Evolutionary conservation across 2,888 invertebrate genomes (phyloP), one percentile per base, ranked within the genome.

Genomic region (Campoplex capitator): DNA sequence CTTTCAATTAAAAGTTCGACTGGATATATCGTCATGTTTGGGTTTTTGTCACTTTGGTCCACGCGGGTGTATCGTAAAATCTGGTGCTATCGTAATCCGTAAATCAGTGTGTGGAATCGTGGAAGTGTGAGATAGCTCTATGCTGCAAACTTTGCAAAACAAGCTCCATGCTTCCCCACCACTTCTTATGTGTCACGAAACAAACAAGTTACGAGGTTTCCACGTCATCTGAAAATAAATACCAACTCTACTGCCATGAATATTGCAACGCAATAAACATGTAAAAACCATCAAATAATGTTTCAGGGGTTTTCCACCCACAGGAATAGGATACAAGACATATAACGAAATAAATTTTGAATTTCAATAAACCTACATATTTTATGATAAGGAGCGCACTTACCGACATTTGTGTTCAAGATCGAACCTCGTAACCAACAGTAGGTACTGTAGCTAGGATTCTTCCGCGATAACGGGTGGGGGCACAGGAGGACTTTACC

Each of bases 21-120:
- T 62, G 65, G 73, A 56, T 65, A 67, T 77, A 85, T 65, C 75
- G 62, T 81, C 84, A 85, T 81, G 71, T 38, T 76, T 76, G 75
- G 38, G 38, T 79, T 56, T 74, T 74, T 38, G 58, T 28, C 32
- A 62, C 58, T 23, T 58, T 16, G 58, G 45, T 13, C 13, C 45
- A 11, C 11, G 45, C 13, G 13, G 9, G 45, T 45, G 45, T 45
- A 9, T 13, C 2, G 45, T 45, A 9, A 45, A 45, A 45, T 58
- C 58, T 58, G 28, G 28, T 28, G 13, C 13, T 8, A 28, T 28
- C 3, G 28, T 58, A 28, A 58, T 58, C 28, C 58, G 58, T 58
- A 58, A 58, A 28, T 28, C 13, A 28, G 28, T 56, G 23, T 62
- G 32, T 6, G 16, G 2, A 28, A 32, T 62, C 13, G 13, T 62